Base-by-base conservation (phyloP, 2,888 invertebrate genomes). In the Euphydryas editha region DNA sequence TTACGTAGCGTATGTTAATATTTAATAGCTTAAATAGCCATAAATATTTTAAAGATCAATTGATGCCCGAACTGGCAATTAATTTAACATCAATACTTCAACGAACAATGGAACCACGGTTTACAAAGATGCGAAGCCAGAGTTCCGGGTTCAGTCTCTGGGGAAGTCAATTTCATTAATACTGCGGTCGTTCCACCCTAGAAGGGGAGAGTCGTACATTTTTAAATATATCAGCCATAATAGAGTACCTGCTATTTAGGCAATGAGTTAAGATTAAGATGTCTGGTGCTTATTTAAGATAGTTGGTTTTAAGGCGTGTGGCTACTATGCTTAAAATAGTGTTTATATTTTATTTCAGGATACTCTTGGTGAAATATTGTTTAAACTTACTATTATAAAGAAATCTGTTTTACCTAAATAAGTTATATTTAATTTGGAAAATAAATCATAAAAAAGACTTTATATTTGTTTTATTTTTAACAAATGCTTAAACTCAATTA, bases 101-200 rank as follows among this genome's bases (percentile, higher is more conserved):
- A 59, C 65, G 68, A 77, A 80, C 77, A 78, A 75, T 75, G 76
- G 76, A 77, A 76, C 76, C 73, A 42, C 78, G 75, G 74, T 76
- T 66, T 56, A 44, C 60, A 55, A 73, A 66, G 73, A 70, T 77
- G 76, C 39, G 42, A 60, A 76, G 73, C 73, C 71, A 76, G 80
- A 81, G 84, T 79, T 76, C 78, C 72, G 72, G 72, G 74, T 78
- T 73, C 74, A 42, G 74, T 83, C 92, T 83, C 90, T 15, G 63
- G 90, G 89, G 91, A 88, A 86, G 85, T 85, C 88, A 86, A 91
- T 91, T 91, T 91, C 90, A 91, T 92, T 92, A 92, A 89, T 88
- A 82, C 85, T 83, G 88, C 80, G 87, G 88, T 87, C 76, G 78
- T 75, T 77, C 74, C 74, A 72, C 71, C 73, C 69, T 76, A 74